Evolutionary conservation across 1,140 invertebrate genomes (phyloP).

Genomic region (Drosophila tani): DNA sequence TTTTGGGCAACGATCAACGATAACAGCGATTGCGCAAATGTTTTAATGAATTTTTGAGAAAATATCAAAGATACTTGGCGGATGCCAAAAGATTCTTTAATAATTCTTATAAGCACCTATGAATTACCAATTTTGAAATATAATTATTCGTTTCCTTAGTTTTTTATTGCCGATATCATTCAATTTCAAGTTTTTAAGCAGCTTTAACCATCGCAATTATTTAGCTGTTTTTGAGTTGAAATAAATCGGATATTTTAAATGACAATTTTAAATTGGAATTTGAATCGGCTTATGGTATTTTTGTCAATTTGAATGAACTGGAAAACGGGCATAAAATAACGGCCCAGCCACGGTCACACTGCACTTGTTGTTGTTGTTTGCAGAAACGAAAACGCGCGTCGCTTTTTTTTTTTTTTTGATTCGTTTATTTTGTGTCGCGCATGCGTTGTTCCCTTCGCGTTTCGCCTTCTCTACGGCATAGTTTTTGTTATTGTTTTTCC

Average conservation of each 20-base stretch:
- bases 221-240: too few species aligned
- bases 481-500: slow-evolving; percentile 29
- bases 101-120: too few species aligned
- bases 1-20: slow-evolving; percentile 3
- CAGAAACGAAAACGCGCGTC: slow-evolving; percentile 66
- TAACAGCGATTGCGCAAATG: background rate
- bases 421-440: slow-evolving; percentile 37
- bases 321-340: background rate
- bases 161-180: too few species aligned
- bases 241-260: background rate
- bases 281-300: background rate
- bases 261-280: background rate
- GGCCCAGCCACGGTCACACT: slow-evolving; percentile 2
- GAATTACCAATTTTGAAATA: too few species aligned
- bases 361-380: slow-evolving; percentile 57
- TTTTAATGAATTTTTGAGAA: background rate
- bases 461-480: slow-evolving; percentile 16
- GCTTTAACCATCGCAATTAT: too few species aligned
- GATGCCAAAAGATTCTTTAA: too few species aligned
- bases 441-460: slow-evolving; percentile 30
- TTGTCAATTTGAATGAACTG: background rate
- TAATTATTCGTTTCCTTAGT: too few species aligned
- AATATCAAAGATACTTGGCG: too few species aligned
- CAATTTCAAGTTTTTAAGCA: too few species aligned
- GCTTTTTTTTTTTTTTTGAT: slow-evolving; percentile 57